Percentiles rank a stretch among this genome's conserved stretches.
Conservation (phyloP, 1,140 invertebrate species). For the Drosophila sp. region DNA sequence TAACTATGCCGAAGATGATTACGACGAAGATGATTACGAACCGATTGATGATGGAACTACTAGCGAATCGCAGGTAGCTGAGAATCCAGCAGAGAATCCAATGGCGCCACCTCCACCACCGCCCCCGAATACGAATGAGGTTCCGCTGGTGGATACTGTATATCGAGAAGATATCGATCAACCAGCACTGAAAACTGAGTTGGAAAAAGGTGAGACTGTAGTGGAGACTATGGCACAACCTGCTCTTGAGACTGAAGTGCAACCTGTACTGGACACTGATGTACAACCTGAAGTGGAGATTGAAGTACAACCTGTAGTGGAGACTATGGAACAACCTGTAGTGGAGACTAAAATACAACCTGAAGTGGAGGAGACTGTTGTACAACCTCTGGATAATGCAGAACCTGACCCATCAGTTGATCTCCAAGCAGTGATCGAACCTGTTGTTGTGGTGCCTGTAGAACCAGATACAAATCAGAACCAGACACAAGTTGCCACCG, state of each 20-base stretch:
- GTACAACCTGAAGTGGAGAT: background rate
- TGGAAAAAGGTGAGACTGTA: background rate
- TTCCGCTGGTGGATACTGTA: background rate
- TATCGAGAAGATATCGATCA: too few relatives aligned
- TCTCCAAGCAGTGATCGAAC: background rate
- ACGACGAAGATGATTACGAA: constrained; percentile 58
- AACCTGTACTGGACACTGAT: background rate
- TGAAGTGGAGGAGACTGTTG: background rate
- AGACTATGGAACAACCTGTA: background rate
- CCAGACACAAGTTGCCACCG: constrained; percentile 21
- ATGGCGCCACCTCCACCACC: constrained; percentile 53
- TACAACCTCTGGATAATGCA: background rate
- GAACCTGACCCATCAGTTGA: background rate
- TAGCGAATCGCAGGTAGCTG: constrained; percentile 15
- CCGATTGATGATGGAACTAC: constrained; percentile 23
- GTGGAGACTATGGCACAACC: background rate
- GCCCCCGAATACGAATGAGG: constrained; percentile 18
- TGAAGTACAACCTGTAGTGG: background rate
- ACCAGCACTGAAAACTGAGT: background rate
- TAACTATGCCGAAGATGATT: background rate
- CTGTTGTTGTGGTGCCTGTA: background rate
- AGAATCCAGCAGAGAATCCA: constrained; percentile 5
- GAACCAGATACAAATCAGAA: background rate
- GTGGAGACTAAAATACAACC: background rate
- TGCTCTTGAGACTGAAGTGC: background rate